Evolutionary conservation across 2,113 vertebrate genomes (phyloP).

Genomic region (Lepus timidus): DNA sequence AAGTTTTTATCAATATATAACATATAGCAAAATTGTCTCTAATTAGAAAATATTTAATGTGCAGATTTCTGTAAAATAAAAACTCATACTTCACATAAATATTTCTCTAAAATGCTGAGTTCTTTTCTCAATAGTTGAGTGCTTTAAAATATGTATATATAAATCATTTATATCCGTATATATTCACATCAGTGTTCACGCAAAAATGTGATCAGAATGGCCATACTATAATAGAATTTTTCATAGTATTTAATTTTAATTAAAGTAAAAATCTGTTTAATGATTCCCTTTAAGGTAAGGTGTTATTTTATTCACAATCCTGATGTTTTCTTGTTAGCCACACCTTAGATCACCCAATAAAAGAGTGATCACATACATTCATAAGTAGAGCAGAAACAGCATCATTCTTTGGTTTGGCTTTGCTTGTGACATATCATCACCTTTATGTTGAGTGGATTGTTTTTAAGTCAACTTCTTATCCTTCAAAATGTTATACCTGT

Average conservation of each 20-base stretch:
- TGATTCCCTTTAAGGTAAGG: constrained; percentile 47
- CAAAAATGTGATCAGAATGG: constrained; percentile 4
- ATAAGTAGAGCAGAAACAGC: background rate
- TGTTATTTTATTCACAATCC: background rate
- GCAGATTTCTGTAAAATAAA: background rate
- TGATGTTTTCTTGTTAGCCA: background rate
- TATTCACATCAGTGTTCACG: background rate
- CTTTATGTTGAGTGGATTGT: background rate
- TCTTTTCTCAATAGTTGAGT: background rate
- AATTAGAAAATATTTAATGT: constrained; percentile 26
- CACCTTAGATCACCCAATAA: background rate
- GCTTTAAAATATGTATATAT: background rate
- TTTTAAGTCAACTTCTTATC: background rate
- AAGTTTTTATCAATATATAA: background rate
- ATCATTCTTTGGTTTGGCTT: constrained; percentile 23
- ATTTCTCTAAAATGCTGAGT: background rate
- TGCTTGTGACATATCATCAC: background rate
- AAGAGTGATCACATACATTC: background rate
- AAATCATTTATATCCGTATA: too few species aligned
- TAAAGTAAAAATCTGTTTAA: background rate
- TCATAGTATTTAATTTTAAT: constrained; percentile 27
- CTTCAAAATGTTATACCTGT: constrained; percentile 29
- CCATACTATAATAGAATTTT: background rate
- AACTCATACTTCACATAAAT: background rate
- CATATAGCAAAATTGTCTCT: background rate